A percentile compares a stretch with the other conserved stretches of the same genome.
phyloP scores from a whole-genome alignment of 1,140 invertebrate species.

The Hycleus cichorii region DNA sequence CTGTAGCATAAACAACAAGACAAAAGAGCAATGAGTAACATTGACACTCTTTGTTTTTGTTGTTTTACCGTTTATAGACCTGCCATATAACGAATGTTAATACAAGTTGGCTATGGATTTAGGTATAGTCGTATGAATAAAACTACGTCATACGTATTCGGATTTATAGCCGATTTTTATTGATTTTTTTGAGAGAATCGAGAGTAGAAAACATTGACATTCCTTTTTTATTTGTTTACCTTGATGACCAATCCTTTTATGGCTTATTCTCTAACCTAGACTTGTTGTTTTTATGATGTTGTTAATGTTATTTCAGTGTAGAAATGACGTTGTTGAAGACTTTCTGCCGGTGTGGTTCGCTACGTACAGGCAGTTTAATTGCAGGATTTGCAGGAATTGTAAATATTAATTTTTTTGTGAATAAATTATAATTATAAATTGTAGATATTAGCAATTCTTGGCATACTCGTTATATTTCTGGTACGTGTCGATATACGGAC shows the following conservation, averaged over 20 bases:
- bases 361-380: conserved; percentile 62
- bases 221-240: no score
- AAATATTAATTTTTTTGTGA: conserved; percentile 17
- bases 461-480: conserved; percentile 47
- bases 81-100: no score
- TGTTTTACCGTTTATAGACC: no score
- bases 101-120: no score
- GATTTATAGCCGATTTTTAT: no score
- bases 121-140: no score
- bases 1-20: no score
- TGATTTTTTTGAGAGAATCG: no score
- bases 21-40: background rate
- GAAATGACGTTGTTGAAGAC: conserved; percentile 18
- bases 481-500: conserved; percentile 59
- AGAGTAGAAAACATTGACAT: no score
- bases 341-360: conserved; percentile 56
- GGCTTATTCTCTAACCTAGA: background rate
- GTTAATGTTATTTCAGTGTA: background rate
- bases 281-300: no score
- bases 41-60: background rate
- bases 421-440: background rate
- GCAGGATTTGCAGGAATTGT: conserved; percentile 61
- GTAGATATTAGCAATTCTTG: conserved; percentile 52
- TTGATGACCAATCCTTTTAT: no score
- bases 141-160: no score